These are phyloP conservation scores for Aldrovandia affinis DNA, from an alignment of 2,797 vertebrate species.

Conservation along the genomic window DNA sequence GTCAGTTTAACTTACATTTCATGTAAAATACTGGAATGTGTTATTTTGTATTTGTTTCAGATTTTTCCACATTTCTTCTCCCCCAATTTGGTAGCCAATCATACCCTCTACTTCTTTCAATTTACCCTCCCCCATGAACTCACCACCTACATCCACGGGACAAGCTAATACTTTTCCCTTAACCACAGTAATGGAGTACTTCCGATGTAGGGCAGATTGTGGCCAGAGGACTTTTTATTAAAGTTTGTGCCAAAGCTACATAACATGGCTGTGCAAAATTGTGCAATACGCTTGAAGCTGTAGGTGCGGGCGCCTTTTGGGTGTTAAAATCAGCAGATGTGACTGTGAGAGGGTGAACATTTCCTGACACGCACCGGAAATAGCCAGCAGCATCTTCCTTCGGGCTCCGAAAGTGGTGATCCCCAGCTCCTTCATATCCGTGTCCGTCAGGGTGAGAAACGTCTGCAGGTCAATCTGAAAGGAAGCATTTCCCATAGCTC, in stretches of 20 bases:
- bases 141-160: too few species aligned
- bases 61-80: too few species aligned
- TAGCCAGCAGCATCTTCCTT: constrained; percentile 98
- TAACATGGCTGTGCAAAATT: neutral
- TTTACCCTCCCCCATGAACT: too few species aligned
- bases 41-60: too few species aligned
- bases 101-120: too few species aligned
- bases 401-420: constrained; percentile 97
- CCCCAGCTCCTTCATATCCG: constrained; percentile 96
- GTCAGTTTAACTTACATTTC: too few species aligned
- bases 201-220: too few species aligned
- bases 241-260: neutral
- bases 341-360: too few species aligned
- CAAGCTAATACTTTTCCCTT: too few species aligned
- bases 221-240: neutral
- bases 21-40: too few species aligned
- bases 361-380: constrained; percentile 82
- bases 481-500: neutral
- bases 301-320: neutral
- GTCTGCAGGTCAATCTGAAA: constrained; percentile 96
- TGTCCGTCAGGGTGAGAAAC: constrained; percentile 95
- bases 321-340: neutral
- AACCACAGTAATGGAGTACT: neutral
- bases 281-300: neutral
- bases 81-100: too few species aligned